phyloP scores from a whole-genome alignment of 1,140 invertebrate species.

The Drosophila tristis region DNA sequence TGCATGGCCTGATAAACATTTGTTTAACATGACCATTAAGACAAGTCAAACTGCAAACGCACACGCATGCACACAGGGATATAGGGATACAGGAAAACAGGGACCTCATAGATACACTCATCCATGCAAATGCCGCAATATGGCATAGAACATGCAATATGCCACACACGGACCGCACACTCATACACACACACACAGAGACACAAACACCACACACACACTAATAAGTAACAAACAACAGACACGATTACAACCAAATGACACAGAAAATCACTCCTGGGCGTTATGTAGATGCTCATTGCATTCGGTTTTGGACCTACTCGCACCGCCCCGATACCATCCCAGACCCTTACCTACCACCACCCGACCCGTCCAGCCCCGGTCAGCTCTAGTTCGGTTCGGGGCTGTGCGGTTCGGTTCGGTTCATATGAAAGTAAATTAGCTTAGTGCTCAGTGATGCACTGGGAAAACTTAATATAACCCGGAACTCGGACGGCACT shows the following conservation, averaged over 20 bases:
- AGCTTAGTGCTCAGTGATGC: conserved; percentile 56
- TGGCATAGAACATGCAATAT: conserved; percentile 59
- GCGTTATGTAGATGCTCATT: conserved; percentile 63
- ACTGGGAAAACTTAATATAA: conserved; percentile 10
- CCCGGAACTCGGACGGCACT: no score
- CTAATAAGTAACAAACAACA: conserved; percentile 82
- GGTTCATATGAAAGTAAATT: conserved; percentile 77
- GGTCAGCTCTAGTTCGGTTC: not conserved
- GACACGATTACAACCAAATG: conserved; percentile 82
- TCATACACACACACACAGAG: conserved; percentile 7
- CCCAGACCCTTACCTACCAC: no score
- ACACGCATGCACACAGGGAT: conserved; percentile 28
- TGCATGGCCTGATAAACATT: conserved; percentile 82
- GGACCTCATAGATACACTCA: conserved; percentile 30
- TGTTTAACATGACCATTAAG: conserved; percentile 82
- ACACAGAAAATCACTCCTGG: conserved; percentile 79
- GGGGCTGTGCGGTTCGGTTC: conserved; percentile 37
- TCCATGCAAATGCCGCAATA: conserved; percentile 56
- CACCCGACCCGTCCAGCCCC: not conserved
- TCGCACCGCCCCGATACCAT: no score
- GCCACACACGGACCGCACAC: conserved; percentile 27
- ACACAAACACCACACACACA: conserved; percentile 46
- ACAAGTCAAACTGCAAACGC: conserved; percentile 76
- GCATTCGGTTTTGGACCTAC: conserved; percentile 29
- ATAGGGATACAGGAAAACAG: not conserved